Evolutionary conservation across 1,140 invertebrate genomes (phyloP).

Genomic region (Physella acuta): DNA sequence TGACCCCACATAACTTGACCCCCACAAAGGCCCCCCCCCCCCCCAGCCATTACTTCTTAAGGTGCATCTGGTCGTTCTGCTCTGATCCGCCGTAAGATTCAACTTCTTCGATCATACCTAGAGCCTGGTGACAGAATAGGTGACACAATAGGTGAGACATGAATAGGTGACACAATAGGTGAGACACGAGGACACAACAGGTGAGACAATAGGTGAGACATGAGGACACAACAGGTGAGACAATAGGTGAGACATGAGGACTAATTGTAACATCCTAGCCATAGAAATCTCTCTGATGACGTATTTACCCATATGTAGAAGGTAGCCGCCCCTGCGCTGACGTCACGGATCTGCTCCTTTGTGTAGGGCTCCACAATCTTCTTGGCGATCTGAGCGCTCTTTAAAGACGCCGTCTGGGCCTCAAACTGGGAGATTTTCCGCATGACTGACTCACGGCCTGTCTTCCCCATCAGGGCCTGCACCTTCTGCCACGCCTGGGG

Average conservation of each 20-base stretch:
- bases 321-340: constrained; percentile 52
- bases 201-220: too few relatives aligned
- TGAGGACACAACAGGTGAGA: too few relatives aligned
- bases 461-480: constrained; percentile 47
- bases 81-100: constrained; percentile 48
- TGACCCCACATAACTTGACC: too few relatives aligned
- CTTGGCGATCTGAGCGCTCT: constrained; percentile 38
- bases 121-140: constrained; percentile 38
- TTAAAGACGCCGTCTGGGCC: constrained; percentile 40
- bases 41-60: constrained; percentile 32
- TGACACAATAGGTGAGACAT: too few relatives aligned
- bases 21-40: too few relatives aligned
- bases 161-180: too few relatives aligned
- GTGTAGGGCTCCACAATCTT: constrained; percentile 38
- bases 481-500: constrained; percentile 49
- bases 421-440: constrained; percentile 50
- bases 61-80: constrained; percentile 22
- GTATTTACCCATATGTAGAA: constrained; percentile 57
- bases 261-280: too few relatives aligned
- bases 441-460: constrained; percentile 50
- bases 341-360: constrained; percentile 44
- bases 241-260: too few relatives aligned
- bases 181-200: too few relatives aligned
- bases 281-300: too few relatives aligned
- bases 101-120: constrained; percentile 53